A percentile compares a stretch with the other conserved stretches of the same genome.
Evolutionary conservation across 2,888 invertebrate species (phyloP).

Genomic region (Dasypogon diadema): DNA sequence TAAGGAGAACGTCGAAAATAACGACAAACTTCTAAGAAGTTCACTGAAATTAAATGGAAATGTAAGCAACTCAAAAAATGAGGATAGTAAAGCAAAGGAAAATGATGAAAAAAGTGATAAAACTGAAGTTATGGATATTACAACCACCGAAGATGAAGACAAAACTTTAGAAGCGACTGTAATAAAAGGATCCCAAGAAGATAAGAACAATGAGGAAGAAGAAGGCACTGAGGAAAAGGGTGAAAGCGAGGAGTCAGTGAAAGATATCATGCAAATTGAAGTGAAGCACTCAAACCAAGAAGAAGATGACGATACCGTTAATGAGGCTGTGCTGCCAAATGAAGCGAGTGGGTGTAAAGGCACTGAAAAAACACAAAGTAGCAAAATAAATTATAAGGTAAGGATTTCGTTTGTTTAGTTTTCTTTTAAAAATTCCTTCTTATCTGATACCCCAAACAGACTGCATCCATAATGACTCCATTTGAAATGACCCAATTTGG

Average conservation of each 20-base stretch:
- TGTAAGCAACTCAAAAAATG: neutral
- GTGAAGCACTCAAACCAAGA: neutral
- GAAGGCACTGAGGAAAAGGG: neutral
- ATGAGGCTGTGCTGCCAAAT: conserved; percentile 39
- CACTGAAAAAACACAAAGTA: neutral
- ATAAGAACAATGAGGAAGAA: neutral
- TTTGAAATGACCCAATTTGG: no score
- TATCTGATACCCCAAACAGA: no score
- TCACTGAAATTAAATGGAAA: conserved; percentile 38
- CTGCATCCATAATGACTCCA: no score
- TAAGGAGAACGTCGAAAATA: conserved; percentile 46
- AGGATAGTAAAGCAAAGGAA: conserved; percentile 1
- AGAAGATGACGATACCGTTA: neutral
- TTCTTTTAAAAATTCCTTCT: no score
- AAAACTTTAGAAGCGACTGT: conserved; percentile 4
- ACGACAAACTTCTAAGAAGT: conserved; percentile 29
- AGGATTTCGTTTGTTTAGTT: neutral
- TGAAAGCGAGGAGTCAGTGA: neutral
- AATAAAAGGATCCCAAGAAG: neutral
- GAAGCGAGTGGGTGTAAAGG: neutral
- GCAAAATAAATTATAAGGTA: conserved; percentile 28
- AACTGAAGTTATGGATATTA: neutral
- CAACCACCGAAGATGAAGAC: neutral
- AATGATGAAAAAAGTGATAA: neutral
- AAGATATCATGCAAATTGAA: neutral